Conservation (phyloP, 37 sponge, comb jelly and placozoan genomes). For the Hormiphora californensis region DNA sequence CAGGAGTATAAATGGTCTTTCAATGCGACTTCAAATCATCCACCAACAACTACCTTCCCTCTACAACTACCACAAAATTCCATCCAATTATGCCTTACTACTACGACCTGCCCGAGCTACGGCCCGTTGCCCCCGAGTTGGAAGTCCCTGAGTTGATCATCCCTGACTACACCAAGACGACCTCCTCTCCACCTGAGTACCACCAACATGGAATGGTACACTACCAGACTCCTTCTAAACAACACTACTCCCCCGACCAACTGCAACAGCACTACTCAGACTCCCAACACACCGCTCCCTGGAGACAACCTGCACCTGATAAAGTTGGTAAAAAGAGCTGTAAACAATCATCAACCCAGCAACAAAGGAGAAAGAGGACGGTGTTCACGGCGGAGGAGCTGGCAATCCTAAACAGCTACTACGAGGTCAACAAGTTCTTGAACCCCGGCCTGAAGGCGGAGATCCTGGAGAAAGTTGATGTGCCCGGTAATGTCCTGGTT, state of each 20-base stretch:
- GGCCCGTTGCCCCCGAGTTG: not conserved
- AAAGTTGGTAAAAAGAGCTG: not conserved
- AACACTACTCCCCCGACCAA: not conserved
- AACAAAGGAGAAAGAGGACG: not conserved
- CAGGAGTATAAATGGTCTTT: too few species aligned
- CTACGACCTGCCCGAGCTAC: not conserved
- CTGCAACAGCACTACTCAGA: not conserved
- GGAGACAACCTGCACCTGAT: too few species aligned
- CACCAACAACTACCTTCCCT: too few species aligned
- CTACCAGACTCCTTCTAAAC: not conserved
- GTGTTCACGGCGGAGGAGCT: slow-evolving; percentile 7
- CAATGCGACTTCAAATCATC: too few species aligned
- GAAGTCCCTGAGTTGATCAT: slow-evolving; percentile 34
- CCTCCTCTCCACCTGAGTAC: not conserved
- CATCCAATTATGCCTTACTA: too few species aligned
- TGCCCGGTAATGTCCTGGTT: slow-evolving; percentile 12
- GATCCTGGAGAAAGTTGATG: not conserved
- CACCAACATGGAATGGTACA: too few species aligned
- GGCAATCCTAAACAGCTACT: not conserved
- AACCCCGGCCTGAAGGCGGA: slow-evolving; percentile 10
- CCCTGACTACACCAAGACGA: not conserved
- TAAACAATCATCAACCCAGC: not conserved
- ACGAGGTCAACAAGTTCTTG: slow-evolving; percentile 3
- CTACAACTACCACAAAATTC: too few species aligned
- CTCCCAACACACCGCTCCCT: not conserved